Evolutionary conservation across 2,113 vertebrate species (phyloP).

Genomic region (Oncorhynchus nerka): DNA sequence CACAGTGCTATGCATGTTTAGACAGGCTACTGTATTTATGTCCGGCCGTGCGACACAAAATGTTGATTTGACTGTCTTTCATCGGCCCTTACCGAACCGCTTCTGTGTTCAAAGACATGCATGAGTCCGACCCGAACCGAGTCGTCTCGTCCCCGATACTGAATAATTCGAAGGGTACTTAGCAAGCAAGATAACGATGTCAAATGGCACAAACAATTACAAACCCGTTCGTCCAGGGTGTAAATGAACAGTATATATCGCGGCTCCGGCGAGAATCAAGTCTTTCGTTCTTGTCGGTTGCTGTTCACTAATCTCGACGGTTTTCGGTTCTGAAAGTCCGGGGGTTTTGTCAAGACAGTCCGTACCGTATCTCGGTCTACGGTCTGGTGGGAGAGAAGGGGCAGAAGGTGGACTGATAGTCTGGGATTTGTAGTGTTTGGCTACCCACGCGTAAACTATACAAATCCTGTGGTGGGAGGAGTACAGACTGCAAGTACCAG

Average conservation of each 20-base stretch:
- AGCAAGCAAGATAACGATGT: conserved; percentile 66
- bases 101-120: conserved; percentile 55
- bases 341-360: conserved; percentile 75
- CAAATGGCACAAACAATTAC: conserved; percentile 75
- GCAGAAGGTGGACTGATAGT: conserved; percentile 59
- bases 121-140: conserved; percentile 61
- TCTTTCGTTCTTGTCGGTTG: conserved; percentile 61
- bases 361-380: conserved; percentile 78
- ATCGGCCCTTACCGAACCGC: conserved; percentile 61
- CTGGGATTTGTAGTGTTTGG: conserved; percentile 79
- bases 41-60: conserved; percentile 55
- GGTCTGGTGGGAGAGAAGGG: conserved; percentile 73
- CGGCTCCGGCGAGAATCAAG: conserved; percentile 64
- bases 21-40: conserved; percentile 64
- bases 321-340: conserved; percentile 78
- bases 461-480: conserved; percentile 64
- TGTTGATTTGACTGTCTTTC: conserved; percentile 41
- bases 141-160: conserved; percentile 54
- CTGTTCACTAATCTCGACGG: conserved; percentile 75
- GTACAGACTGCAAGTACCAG: conserved; percentile 75
- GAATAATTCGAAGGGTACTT: conserved; percentile 67
- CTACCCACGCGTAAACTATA: conserved; percentile 73
- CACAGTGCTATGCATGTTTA: conserved; percentile 60
- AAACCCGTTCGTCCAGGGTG: conserved; percentile 69
- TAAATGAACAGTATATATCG: conserved; percentile 59